Evolutionary conservation across 2,797 vertebrate genomes (phyloP).

Genomic region (Pelobates cultripes): DNA sequence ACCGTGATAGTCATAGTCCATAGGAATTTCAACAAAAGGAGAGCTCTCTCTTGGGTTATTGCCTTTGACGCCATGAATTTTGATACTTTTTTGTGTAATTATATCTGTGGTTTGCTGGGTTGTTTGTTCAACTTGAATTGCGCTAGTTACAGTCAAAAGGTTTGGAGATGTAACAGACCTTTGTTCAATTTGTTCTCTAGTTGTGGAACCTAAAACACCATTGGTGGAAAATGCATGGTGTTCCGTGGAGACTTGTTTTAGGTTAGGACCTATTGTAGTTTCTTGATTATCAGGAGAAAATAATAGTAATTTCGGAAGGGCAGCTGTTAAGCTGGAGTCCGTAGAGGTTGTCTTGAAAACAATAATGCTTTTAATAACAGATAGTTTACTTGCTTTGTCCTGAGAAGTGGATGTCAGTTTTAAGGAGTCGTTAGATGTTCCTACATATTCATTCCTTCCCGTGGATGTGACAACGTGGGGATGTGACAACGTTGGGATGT

Average conservation of each 20-base stretch:
- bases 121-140: neutral
- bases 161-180: constrained; percentile 25
- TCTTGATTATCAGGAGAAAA: neutral
- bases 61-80: no score
- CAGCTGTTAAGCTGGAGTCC: neutral
- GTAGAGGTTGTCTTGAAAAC: constrained; percentile 6
- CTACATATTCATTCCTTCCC: neutral
- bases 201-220: neutral
- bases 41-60: no score
- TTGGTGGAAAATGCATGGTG: neutral
- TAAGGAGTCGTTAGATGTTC: neutral
- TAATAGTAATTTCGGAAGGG: neutral
- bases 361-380: neutral
- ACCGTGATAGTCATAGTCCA: constrained; percentile 60
- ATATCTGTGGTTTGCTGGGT: constrained; percentile 27
- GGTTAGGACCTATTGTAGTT: no score
- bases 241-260: neutral
- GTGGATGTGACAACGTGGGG: neutral
- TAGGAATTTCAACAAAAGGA: neutral
- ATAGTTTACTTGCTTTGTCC: neutral
- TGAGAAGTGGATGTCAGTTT: neutral
- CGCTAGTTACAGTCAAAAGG: neutral
- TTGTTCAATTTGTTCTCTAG: neutral
- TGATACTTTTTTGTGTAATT: accelerated
- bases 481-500: neutral